Base-by-base conservation (phyloP, 2,113 vertebrate genomes). In the Prionailurus viverrinus region DNA sequence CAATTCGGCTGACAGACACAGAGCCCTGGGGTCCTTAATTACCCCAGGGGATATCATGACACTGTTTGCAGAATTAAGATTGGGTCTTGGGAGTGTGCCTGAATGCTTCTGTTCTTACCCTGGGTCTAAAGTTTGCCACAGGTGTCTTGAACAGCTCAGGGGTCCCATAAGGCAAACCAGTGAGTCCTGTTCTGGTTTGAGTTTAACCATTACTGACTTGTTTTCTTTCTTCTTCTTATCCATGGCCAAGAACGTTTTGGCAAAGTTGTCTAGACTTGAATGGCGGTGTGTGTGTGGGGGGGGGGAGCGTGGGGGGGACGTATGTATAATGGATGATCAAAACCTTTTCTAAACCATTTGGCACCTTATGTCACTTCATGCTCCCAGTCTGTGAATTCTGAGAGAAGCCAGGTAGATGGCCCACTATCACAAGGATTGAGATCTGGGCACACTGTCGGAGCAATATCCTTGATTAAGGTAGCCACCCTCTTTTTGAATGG, bases 1-100 rank as follows among this genome's bases (percentile, higher is more conserved):
- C 82, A 95, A 23, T 97, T 91, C 91, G 93, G 21, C 78, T 94
- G 87, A 97, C 86, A 91, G 73, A 95, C 25, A 86, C 76, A 95
- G 89, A 93, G 39, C 31, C 2, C 79, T 73, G 11, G 33, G 39
- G 36, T 92, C 87, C 74, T 83, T 88, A 88, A 95, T 45, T 89
- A 96, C 84, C 65, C 65, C 53, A 78, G 88, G 19, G 19, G 83
- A 69, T 45, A 81, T 78, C 13, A 55, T 68, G 55, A 88, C 58
- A 68, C 25, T 71, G 25, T 71, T 81, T 74, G 39, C 33, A 95
- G 53, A 80, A 39, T 36, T 45, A 45, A 48, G 36, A 65, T 2
- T n/a, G 69, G 41, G 39, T 91, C 78, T 65, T 74, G 74, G 82
- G 61, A 94, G 15, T 41, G 55, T 85, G 27, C 31, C 66, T 33